A percentile compares a stretch with the other conserved stretches of the same genome.
phyloP scores from a whole-genome alignment of 2,888 invertebrate species.

The Agrotis ipsilon region DNA sequence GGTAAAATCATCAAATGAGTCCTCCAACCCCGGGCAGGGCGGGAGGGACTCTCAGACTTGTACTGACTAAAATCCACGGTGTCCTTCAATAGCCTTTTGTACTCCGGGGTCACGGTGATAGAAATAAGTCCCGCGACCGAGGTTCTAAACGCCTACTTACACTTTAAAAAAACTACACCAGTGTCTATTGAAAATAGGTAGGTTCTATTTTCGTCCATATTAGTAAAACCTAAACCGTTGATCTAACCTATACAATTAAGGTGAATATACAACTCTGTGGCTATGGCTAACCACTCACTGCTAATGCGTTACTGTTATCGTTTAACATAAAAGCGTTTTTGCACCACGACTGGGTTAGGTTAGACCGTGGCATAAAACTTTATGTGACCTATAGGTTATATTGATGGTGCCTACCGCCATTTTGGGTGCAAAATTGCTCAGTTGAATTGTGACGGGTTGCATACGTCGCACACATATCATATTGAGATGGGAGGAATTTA shows the following conservation, averaged over 20 bases:
- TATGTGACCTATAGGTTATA: constrained; percentile 44
- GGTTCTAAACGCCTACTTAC: no score
- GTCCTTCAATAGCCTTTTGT: no score
- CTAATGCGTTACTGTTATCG: constrained; percentile 63
- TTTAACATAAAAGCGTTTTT: constrained; percentile 60
- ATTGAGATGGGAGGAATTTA: neutral
- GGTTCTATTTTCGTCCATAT: constrained; percentile 11
- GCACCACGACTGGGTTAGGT: constrained; percentile 51
- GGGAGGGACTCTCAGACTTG: no score
- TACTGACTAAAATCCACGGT: no score
- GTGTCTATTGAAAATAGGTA: neutral
- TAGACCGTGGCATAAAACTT: constrained; percentile 57
- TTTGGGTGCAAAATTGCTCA: constrained; percentile 11
- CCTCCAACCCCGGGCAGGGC: no score
- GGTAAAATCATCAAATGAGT: no score
- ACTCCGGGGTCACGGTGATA: no score
- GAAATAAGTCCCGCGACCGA: no score
- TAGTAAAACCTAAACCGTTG: constrained; percentile 40
- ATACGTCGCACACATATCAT: neutral
- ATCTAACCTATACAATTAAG: constrained; percentile 59
- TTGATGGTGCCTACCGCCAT: constrained; percentile 21
- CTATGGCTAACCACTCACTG: constrained; percentile 50
- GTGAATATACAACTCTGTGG: constrained; percentile 33
- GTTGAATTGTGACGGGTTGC: neutral
- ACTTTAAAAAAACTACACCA: neutral